Base-by-base conservation (phyloP, 1,140 invertebrate species). In the Conopomorpha cramerella region DNA sequence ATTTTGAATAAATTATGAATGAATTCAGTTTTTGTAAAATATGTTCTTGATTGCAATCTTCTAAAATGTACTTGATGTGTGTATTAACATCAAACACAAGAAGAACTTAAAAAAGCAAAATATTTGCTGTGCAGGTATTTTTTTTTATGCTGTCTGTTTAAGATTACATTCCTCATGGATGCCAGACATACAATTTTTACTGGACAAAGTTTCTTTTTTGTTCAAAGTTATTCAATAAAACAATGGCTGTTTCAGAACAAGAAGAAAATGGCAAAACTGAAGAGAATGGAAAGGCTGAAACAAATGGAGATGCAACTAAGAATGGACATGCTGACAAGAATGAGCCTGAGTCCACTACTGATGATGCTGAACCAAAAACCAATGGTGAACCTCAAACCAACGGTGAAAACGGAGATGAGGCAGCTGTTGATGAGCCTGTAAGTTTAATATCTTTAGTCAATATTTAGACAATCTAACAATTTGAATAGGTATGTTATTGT, bases 291-390 rank as follows among this genome's bases (percentile, higher is more conserved):
- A 51, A 39, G 16, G 41, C 36, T 14, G 51, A 19, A 37, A 46
- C 30, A 8, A 42, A 49, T 36, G 38, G 29, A 45, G 41, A 38
- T 40, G 36, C 53, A 34, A 54, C 50, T 13, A 52, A 54, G 16
- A 50, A 56, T 10, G 47, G 38, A 34, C 47, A 54, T 27, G 45
- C 45, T 2, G 58, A 62, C 28, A 49, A 61, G 34, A 54, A 12
- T 43, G 55, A 64, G 46, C 39, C 52, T 30, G 66, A 58, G 43
- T 54, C 58, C 15, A 70, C 55, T 16, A 42, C 60, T 34, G 52
- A 53, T 34, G 48, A 68, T 33, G 46, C 60, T 45, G 49, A 51
- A 39, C 55, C 61, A 7, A 39, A 37, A 7, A 47, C 55, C 38
- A 59, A 16, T 41, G 34, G n/a, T n/a, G n/a, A n/a, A 38, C 19